Base-by-base conservation (phyloP, 2,888 invertebrate species). In the Psococerastis gibbosa region DNA sequence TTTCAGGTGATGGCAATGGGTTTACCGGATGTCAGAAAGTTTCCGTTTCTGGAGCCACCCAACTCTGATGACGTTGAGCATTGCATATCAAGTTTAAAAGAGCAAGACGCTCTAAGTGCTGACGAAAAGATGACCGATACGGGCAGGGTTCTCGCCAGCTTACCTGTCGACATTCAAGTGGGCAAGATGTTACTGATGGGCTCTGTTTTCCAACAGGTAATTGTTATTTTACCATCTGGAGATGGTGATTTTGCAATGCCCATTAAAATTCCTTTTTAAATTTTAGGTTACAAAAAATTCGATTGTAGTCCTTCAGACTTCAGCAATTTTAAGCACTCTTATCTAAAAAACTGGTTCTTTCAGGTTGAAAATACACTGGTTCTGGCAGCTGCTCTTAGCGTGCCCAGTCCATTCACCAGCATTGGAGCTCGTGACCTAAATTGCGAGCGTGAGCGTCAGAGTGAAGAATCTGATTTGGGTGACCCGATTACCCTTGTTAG, bases 21-120 rank as follows among this genome's bases (percentile, higher is more conserved):
- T 0, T 70, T 98, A 43, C 83, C 76, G 35, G 85, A 97, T 64
- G 81, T 87, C 3, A 69, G 89, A 44, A 70, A 78, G 52, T 98
- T 98, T 64, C 95, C 95, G 0, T 98, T 95, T 57, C 70, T 98
- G 45, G 95, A 98, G 61, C 72, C 85, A n/a, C 98, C 97, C 1
- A 73, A 78, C 1, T 65, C 71, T 8, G 78, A 81, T 34, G 80
- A 78, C 34, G 70, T 98, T 35, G 92, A 94, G 57, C 83, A 83
- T 56, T 79, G 92, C 0, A 68, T 98, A 48, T 61, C 80, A 45
- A 78, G 81, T 44, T 65, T 97, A 18, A 89, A 89, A 60, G 85
- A 85, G 43, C 57, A 87, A 76, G 82, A 79, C 32, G 91, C 91
- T 0, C 57, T 94, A 22, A 74, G 75, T 1, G 69, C 75, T 2